Evolutionary conservation across 2,797 vertebrate genomes (phyloP).

Genomic region (Triplophysa bombifrons): DNA sequence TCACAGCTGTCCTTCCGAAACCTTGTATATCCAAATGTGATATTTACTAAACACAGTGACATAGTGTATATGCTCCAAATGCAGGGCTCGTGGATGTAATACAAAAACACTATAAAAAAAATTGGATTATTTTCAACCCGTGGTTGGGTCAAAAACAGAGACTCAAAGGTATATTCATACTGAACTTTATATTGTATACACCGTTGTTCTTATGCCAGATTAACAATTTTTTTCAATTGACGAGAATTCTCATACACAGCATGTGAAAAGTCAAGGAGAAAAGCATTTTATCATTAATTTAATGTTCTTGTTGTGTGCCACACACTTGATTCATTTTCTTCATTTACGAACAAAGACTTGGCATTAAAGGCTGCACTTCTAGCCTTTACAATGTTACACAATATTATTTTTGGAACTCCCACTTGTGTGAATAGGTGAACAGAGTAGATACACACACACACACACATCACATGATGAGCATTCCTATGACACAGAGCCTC

Average conservation of each 20-base stretch:
- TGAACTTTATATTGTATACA: too few species aligned
- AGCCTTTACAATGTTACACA: neutral
- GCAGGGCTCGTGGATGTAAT: too few species aligned
- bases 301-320: too few species aligned
- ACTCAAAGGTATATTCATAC: neutral
- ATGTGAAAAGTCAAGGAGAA: neutral
- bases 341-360: too few species aligned
- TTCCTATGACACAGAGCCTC: constrained; percentile 5
- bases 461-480: constrained; percentile 24
- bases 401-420: neutral
- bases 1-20: too few species aligned
- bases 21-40: too few species aligned
- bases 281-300: neutral
- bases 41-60: too few species aligned
- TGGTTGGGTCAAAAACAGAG: too few species aligned
- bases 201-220: neutral
- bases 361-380: neutral
- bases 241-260: neutral
- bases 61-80: too few species aligned
- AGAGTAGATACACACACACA: neutral
- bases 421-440: neutral
- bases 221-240: neutral
- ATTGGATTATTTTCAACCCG: too few species aligned
- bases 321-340: neutral
- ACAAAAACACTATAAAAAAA: too few species aligned